A percentile compares a stretch with the other conserved stretches of the same genome.
These are phyloP conservation scores for Seira sanloemensis DNA, from an alignment of 2,888 invertebrate genomes.

Conservation along the genomic window DNA sequence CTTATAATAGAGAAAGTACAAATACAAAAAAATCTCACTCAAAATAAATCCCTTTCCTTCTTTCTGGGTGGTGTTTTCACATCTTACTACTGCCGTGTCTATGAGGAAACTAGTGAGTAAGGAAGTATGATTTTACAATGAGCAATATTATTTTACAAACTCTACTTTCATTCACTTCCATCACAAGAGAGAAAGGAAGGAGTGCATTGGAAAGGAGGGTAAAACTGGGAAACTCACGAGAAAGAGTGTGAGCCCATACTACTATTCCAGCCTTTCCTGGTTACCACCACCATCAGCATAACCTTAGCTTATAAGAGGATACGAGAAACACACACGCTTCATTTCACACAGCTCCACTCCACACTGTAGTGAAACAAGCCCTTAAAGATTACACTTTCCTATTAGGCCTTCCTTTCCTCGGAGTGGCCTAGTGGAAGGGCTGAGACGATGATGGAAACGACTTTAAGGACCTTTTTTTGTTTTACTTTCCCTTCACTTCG, in stretches of 20 bases:
- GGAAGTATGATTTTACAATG: not conserved
- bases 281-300: not conserved
- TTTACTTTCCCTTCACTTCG: not conserved
- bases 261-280: not conserved
- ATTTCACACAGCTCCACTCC: not conserved
- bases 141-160: not conserved
- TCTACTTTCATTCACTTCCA: not conserved
- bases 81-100: not conserved
- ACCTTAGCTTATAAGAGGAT: not conserved
- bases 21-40: too few relatives aligned
- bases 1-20: not conserved
- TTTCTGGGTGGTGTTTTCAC: not conserved
- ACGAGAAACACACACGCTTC: not conserved
- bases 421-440: not conserved
- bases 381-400: not conserved
- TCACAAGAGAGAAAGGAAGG: not conserved
- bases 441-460: not conserved
- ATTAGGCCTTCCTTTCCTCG: not conserved
- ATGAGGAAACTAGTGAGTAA: not conserved
- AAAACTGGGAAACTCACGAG: not conserved
- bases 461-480: not conserved
- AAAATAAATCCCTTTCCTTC: not conserved
- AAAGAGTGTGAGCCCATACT: too few relatives aligned
- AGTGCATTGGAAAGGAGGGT: not conserved
- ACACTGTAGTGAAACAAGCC: not conserved